Percentiles rank a stretch among this genome's conserved stretches.
Evolutionary conservation across 2,797 vertebrate genomes (phyloP).

Genomic region (Melanitta fusca): DNA sequence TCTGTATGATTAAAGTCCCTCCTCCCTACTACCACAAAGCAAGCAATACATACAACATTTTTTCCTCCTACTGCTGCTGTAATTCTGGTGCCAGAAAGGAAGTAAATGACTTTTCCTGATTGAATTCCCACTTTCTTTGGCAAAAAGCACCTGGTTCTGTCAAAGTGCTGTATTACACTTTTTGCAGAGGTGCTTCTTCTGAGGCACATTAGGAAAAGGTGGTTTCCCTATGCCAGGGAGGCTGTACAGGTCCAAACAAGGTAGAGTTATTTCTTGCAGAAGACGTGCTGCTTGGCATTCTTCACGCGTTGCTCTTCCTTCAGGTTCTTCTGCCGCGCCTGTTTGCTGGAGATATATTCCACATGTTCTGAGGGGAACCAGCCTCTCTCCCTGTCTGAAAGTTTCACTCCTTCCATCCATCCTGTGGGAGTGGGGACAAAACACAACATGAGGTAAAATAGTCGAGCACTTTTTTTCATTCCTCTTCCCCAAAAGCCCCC

Average conservation of each 20-base stretch:
- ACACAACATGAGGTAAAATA: neutral
- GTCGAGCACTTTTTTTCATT: neutral
- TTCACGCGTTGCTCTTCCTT: constrained; percentile 91
- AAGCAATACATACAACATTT: constrained; percentile 41
- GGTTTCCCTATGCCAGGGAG: neutral
- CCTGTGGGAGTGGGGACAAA: constrained; percentile 75
- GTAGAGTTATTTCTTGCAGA: constrained; percentile 62
- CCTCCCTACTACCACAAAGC: constrained; percentile 39
- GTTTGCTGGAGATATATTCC: constrained; percentile 87
- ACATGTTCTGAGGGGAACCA: constrained; percentile 91
- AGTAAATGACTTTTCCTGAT: constrained; percentile 25
- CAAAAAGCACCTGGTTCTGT: constrained; percentile 22
- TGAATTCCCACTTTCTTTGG: constrained; percentile 56
- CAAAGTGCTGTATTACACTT: constrained; percentile 20
- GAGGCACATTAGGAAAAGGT: neutral
- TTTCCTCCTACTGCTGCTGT: neutral
- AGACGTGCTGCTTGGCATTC: constrained; percentile 86
- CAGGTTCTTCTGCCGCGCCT: constrained; percentile 87
- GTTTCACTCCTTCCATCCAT: constrained; percentile 92
- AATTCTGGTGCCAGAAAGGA: constrained; percentile 18
- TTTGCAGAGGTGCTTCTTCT: neutral
- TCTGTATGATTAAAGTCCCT: neutral
- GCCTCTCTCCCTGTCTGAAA: constrained; percentile 91
- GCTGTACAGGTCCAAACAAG: constrained; percentile 5
- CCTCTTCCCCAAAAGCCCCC: neutral